Conservation (phyloP, 2,113 vertebrate species). For the Glaucomys volans region DNA sequence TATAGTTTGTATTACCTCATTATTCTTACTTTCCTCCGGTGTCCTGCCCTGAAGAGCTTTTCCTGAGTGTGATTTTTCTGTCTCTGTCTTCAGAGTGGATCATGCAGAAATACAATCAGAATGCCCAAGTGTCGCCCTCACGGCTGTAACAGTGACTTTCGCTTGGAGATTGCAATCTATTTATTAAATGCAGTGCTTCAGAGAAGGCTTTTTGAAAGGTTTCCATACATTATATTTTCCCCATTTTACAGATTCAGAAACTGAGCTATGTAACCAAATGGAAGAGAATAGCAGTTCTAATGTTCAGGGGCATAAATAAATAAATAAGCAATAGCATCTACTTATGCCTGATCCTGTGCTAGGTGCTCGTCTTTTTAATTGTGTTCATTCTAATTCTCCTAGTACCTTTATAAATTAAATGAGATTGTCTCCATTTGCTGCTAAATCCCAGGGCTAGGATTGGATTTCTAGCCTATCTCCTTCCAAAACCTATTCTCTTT, state of each 20-base stretch:
- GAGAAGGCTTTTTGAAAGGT: neutral
- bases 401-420: constrained; percentile 1
- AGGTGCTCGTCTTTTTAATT: neutral
- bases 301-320: neutral
- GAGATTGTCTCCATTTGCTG: neutral
- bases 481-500: neutral
- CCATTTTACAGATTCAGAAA: neutral
- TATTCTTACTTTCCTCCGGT: constrained; percentile 16
- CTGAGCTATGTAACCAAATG: neutral
- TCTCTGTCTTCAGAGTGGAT: constrained; percentile 47
- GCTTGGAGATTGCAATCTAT: neutral
- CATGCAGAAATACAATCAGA: neutral
- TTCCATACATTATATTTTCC: neutral
- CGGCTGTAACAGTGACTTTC: neutral
- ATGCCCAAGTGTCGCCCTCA: neutral
- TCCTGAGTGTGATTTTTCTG: neutral
- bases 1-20: constrained; percentile 50
- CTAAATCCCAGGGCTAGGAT: neutral
- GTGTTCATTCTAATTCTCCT: neutral
- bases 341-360: neutral
- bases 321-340: neutral
- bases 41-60: neutral
- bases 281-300: neutral
- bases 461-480: neutral
- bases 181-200: neutral